Base-by-base conservation (phyloP, 2,797 vertebrate species). In the Cuniculus paca region DNA sequence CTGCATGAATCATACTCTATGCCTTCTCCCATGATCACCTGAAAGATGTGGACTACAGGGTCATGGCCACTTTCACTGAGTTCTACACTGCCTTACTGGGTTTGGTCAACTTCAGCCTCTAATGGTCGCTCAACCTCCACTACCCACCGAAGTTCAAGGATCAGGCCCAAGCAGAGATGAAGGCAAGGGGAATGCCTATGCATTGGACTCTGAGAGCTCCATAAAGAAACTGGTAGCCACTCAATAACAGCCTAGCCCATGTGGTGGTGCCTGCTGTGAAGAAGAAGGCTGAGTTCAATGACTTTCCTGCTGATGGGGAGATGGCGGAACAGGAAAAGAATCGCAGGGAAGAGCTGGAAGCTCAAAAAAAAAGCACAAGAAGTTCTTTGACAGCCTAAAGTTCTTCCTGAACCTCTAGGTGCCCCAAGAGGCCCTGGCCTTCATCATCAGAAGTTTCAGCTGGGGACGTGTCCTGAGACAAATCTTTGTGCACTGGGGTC, bases 51-150 rank as follows among this genome's bases (percentile, higher is more conserved):
- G 99, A 99, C 98, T 99, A 99, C 98, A 99, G 99, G 92, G 99
- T 99, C 60, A 99, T 99, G 99, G 99, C 99, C 95, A 99, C 99
- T 20, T 99, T 99, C 98, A 99, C 99, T 0, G 99, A 99, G 98
- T 98, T 99, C 88, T 99, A 99, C 98, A 99, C 99, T 87, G 99
- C 99, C 1, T 98, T 99, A 1, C 97, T 99, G 82, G 99, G 99
- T 48, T 99, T 99, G 0, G 98, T 99, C 98, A 99, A 99, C 98
- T 99, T 99, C 97, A 99, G 99, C 81, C 99, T 99, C 86, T 99
- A 99, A 98, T 99, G 99, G 65, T 99, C 99, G 20, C 99, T 99
- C 98, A 99, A 99, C 98, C 98, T 99, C 81, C 61, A 99, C 65
- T 99, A 99, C 96, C 99, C 99, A 0, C 99, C 99, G 39, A 99